A percentile compares a stretch with the other conserved stretches of the same genome.
Conservation (phyloP, 2,888 invertebrate genomes). For the Synanthedon tipuliformis region DNA sequence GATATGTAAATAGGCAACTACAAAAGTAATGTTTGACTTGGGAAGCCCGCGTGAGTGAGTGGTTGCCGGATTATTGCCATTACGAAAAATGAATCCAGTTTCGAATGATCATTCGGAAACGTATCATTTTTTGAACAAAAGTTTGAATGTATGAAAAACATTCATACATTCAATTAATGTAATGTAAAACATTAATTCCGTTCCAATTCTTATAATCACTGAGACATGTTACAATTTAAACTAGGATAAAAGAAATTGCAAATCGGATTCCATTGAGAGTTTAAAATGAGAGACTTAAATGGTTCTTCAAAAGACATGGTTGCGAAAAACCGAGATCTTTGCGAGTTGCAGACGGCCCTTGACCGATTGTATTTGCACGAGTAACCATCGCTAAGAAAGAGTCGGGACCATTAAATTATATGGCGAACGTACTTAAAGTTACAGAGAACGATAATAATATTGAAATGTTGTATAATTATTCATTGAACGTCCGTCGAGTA, state of each 20-base stretch:
- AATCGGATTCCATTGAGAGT: background rate
- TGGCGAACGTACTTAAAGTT: background rate
- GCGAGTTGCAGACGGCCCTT: slow-evolving; percentile 22
- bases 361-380: slow-evolving; percentile 28
- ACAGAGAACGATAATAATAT: no score
- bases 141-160: background rate
- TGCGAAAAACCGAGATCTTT: slow-evolving; percentile 18
- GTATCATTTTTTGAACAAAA: background rate
- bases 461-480: no score
- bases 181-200: background rate
- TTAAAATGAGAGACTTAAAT: slow-evolving; percentile 1
- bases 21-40: slow-evolving; percentile 65
- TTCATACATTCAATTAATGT: background rate
- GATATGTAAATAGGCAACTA: slow-evolving; percentile 66
- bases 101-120: slow-evolving; percentile 25
- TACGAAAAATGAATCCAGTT: slow-evolving; percentile 39
- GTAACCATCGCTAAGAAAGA: slow-evolving; percentile 20
- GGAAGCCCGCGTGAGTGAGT: slow-evolving; percentile 45
- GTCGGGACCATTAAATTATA: slow-evolving; percentile 13
- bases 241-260: no score
- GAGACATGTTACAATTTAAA: no score
- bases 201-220: background rate
- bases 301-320: slow-evolving; percentile 1
- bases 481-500: no score
- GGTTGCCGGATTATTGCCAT: slow-evolving; percentile 47